These are phyloP conservation scores for Urocitellus parryii DNA, from an alignment of 2,113 vertebrate species.

Conservation along the genomic window DNA sequence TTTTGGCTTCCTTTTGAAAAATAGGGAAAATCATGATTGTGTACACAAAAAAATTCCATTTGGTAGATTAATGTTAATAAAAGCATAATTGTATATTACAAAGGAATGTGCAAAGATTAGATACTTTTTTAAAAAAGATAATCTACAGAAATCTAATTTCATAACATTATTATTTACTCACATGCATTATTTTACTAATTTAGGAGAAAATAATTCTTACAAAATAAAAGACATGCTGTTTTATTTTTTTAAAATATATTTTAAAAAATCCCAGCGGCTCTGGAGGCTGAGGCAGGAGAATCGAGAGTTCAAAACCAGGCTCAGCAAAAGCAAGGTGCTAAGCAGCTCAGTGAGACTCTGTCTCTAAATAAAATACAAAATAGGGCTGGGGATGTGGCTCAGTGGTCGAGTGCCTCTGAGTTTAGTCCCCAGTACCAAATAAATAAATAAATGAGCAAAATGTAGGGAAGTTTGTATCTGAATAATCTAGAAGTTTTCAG, in stretches of 20 bases:
- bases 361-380: too few relatives aligned
- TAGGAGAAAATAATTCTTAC: constrained; percentile 21
- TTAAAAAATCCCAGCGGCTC: too few relatives aligned
- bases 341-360: too few relatives aligned
- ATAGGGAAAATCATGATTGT: not conserved
- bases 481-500: constrained; percentile 28
- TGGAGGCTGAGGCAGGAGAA: too few relatives aligned
- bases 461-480: not conserved
- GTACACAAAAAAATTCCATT: not conserved
- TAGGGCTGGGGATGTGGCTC: too few relatives aligned
- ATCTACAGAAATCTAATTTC: constrained; percentile 1
- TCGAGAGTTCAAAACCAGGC: too few relatives aligned
- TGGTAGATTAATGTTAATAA: not conserved
- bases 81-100: not conserved
- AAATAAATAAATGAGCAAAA: too few relatives aligned
- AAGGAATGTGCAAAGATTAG: not conserved
- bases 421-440: too few relatives aligned
- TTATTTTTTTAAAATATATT: constrained; percentile 28
- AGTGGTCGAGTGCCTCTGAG: too few relatives aligned
- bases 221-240: not conserved
- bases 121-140: not conserved
- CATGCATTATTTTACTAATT: constrained; percentile 24
- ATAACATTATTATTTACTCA: not conserved
- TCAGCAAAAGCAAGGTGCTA: too few relatives aligned
- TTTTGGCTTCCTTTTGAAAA: constrained; percentile 44